These are phyloP conservation scores for Pasiphila rectangulata DNA, from an alignment of 2,888 invertebrate genomes.

Conservation along the genomic window DNA sequence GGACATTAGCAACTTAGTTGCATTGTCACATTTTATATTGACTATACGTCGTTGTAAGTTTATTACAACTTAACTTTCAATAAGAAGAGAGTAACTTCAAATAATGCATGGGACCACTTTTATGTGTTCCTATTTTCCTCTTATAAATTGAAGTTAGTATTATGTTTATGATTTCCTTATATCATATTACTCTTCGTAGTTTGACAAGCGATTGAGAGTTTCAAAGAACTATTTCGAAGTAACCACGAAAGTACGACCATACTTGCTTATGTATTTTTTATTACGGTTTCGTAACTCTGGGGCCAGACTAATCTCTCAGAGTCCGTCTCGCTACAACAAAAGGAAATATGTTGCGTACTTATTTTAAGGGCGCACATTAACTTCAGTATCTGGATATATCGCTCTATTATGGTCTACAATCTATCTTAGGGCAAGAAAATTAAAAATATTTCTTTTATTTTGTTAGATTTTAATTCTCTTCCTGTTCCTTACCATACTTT, in stretches of 20 bases:
- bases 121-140: no score
- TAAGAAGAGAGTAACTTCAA: no score
- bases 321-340: constrained; percentile 19
- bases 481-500: no score
- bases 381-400: constrained; percentile 18
- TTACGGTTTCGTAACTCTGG: constrained; percentile 52
- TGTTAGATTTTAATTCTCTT: constrained; percentile 4
- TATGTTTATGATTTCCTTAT: no score
- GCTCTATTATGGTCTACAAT: constrained; percentile 13
- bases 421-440: constrained; percentile 10
- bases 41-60: no score
- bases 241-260: constrained; percentile 10
- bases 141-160: no score
- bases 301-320: constrained; percentile 43
- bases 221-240: background rate
- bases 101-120: no score
- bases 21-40: no score
- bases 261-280: constrained; percentile 62
- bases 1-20: no score
- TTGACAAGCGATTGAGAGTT: background rate
- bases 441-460: background rate
- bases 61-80: no score
- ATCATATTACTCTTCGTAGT: no score
- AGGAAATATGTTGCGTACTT: constrained; percentile 24
- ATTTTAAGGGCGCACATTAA: constrained; percentile 22